Evolutionary conservation across 2,797 vertebrate genomes (phyloP).

Genomic region (Stomatorhinus walkeri): DNA sequence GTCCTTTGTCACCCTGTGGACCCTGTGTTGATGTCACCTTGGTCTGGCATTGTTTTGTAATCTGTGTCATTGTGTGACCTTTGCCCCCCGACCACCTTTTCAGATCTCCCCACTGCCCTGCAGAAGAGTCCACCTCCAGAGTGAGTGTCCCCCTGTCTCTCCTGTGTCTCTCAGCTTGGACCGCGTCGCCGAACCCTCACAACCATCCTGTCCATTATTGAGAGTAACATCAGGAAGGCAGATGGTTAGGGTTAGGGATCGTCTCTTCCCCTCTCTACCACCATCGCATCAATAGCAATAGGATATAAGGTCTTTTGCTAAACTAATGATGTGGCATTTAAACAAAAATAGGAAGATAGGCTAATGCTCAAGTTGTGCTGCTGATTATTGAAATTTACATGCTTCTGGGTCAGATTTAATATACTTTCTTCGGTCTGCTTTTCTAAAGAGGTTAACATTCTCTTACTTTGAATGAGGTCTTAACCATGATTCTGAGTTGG

Average conservation of each 20-base stretch:
- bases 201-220: constrained; percentile 14
- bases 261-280: neutral
- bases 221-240: neutral
- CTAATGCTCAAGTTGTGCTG: neutral
- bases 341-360: neutral
- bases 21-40: constrained; percentile 8
- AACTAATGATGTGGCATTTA: neutral
- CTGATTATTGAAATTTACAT: neutral
- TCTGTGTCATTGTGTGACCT: constrained; percentile 33
- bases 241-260: neutral
- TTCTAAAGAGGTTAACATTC: neutral
- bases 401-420: neutral
- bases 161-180: constrained; percentile 9
- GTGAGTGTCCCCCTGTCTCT: constrained; percentile 65
- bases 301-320: neutral
- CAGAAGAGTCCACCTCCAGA: constrained; percentile 71
- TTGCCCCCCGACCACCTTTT: constrained; percentile 43
- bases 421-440: neutral
- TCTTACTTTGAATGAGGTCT: neutral
- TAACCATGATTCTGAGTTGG: neutral
- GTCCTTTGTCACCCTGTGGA: neutral
- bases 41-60: constrained; percentile 24
- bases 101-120: constrained; percentile 79
- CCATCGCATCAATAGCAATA: neutral
- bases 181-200: neutral